Conservation (phyloP, 2,797 vertebrate species). For the Siniperca obscura region DNA sequence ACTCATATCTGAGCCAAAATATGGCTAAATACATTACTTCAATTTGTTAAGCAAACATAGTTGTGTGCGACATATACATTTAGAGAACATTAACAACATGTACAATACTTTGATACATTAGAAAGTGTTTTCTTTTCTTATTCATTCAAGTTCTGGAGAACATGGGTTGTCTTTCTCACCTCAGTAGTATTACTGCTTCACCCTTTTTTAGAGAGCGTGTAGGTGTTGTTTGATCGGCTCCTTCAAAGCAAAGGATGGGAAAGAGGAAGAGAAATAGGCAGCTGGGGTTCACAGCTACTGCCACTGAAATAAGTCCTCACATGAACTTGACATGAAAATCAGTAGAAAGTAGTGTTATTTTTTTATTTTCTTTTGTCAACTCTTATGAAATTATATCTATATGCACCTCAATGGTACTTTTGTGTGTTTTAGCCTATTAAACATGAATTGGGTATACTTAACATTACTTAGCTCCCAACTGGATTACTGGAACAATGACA, state of each 20-base stretch:
- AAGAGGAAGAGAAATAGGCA: constrained; percentile 16
- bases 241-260: constrained; percentile 18
- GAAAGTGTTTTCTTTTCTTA: neutral
- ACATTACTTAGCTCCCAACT: neutral
- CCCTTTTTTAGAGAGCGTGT: constrained; percentile 39
- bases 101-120: neutral
- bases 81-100: neutral
- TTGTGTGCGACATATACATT: neutral
- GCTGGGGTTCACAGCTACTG: neutral
- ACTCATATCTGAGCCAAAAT: neutral
- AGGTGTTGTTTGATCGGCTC: constrained; percentile 48
- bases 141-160: constrained; percentile 30
- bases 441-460: neutral
- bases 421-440: no score
- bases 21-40: neutral
- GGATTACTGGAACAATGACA: neutral
- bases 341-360: neutral
- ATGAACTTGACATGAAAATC: neutral
- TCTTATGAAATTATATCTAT: no score
- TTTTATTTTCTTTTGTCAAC: neutral
- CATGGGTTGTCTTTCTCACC: constrained; percentile 5
- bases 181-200: constrained; percentile 24
- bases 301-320: constrained; percentile 8
- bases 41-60: neutral
- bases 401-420: no score